These are phyloP conservation scores for Redunca redunca DNA, from an alignment of 2,113 vertebrate genomes.

Conservation along the genomic window DNA sequence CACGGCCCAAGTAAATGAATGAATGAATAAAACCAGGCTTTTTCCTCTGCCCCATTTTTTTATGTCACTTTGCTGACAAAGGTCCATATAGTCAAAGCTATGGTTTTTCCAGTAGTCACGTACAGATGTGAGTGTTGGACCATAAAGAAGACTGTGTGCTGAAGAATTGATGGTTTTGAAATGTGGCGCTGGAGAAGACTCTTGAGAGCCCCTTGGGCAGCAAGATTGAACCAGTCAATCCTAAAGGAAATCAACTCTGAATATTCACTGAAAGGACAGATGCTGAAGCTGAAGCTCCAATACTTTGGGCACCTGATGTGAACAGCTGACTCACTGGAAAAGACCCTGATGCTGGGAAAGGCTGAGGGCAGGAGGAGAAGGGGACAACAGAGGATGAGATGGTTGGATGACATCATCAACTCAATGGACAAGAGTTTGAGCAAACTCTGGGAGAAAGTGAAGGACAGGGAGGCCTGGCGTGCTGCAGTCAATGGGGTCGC, in stretches of 20 bases:
- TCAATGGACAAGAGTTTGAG: neutral
- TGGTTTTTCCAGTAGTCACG: neutral
- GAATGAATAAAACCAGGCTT: neutral
- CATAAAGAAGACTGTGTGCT: neutral
- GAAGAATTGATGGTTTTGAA: neutral
- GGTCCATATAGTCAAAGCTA: neutral
- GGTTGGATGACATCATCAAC: neutral
- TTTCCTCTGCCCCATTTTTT: neutral
- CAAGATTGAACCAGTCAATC: neutral
- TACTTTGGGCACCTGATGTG: neutral
- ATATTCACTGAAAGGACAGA: neutral
- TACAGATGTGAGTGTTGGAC: neutral
- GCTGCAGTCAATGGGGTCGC: neutral
- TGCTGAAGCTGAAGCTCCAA: neutral
- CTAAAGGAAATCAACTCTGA: neutral
- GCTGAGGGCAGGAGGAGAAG: neutral
- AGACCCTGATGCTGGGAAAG: neutral
- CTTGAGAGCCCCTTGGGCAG: neutral
- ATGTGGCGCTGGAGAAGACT: neutral
- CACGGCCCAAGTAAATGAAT: neutral
- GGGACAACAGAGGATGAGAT: neutral
- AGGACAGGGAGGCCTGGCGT: neutral
- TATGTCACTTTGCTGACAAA: neutral
- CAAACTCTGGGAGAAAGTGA: neutral
- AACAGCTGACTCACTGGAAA: neutral